Evolutionary conservation across 2,797 vertebrate genomes (phyloP).

Genomic region (Pipistrellus pipistrellus): DNA sequence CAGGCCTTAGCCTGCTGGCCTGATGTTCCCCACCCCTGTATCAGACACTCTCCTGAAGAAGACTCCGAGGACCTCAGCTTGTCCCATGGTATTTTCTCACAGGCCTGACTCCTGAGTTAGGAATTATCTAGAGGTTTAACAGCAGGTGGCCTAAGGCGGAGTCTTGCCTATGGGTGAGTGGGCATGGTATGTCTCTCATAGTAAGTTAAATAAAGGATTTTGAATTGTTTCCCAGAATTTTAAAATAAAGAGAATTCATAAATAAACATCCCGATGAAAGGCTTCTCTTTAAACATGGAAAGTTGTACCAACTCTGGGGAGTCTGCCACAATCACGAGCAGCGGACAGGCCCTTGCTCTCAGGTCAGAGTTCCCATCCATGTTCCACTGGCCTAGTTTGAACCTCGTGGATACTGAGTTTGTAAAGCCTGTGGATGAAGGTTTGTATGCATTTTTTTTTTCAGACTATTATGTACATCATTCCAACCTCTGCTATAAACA

Average conservation of each 20-base stretch:
- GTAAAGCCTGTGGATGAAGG: neutral
- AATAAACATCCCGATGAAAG: neutral
- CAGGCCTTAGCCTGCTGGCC: too few species aligned
- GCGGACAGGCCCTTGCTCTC: fast-evolving
- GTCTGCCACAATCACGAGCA: too few species aligned
- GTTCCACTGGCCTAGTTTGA: neutral
- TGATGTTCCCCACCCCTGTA: too few species aligned
- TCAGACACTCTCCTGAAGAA: neutral
- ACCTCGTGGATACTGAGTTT: neutral
- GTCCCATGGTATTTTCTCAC: neutral
- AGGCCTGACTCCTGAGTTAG: neutral
- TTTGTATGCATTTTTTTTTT: neutral
- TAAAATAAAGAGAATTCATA: neutral
- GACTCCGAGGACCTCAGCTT: neutral
- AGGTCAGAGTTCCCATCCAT: neutral
- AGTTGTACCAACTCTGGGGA: neutral
- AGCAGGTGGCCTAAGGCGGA: neutral
- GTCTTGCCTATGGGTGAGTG: neutral
- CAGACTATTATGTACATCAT: neutral
- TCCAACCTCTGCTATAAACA: neutral
- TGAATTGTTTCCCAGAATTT: constrained; percentile 15
- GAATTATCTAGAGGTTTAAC: neutral
- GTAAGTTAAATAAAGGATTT: neutral
- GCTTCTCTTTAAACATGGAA: neutral
- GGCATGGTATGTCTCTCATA: fast-evolving